Base-by-base conservation (phyloP, 2,888 invertebrate species). In the Rhodophaea formosa region DNA sequence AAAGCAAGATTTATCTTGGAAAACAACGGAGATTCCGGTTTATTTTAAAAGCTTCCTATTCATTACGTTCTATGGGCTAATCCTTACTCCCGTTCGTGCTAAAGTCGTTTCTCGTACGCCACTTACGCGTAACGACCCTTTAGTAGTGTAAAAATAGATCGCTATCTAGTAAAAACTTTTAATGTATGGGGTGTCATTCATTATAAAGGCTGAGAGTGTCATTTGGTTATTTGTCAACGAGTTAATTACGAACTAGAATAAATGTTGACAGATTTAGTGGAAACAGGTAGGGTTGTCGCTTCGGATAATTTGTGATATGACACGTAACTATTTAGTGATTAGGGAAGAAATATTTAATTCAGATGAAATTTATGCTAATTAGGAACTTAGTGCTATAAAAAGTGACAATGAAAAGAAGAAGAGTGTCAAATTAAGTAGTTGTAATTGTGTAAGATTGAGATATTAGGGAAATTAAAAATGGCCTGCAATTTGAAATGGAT, bases 191-290 rank as follows among this genome's bases (percentile, higher is more conserved):
- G 74, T 65, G 79, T 75, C 84, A 82, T 82, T 80, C 74, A 77
- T 82, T 82, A 83, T 72, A 80, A 74, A 75, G 72, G 67, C 70
- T 72, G 68, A 74, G 71, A 75, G 77, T 84, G 84, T 81, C 84
- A 75, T 84, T 80, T 78, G 75, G 79, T 79, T 77, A 86, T 89
- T 87, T 86, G 88, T 90, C 87, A 85, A 77, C 84, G 80, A 71
- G 82, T 84, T 88, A 85, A 87, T 87, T 83, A 82, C 65, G 66
- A 65, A 72, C 70, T 75, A 71, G 77, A 77, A 80, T 82, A 79
- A 79, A 82, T 77, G 83, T 76, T 84, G 87, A 87, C 81, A 81
- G 80, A 80, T 84, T 84, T 84, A 84, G 75, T 82, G 73, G 69
- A 69, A 76, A 69, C 77, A 74, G 70, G 71, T 77, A 77, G 74